A percentile compares a stretch with the other conserved stretches of the same genome.
phyloP scores from a whole-genome alignment of 1,140 invertebrate species.

The Caenorhabditis brenneri region DNA sequence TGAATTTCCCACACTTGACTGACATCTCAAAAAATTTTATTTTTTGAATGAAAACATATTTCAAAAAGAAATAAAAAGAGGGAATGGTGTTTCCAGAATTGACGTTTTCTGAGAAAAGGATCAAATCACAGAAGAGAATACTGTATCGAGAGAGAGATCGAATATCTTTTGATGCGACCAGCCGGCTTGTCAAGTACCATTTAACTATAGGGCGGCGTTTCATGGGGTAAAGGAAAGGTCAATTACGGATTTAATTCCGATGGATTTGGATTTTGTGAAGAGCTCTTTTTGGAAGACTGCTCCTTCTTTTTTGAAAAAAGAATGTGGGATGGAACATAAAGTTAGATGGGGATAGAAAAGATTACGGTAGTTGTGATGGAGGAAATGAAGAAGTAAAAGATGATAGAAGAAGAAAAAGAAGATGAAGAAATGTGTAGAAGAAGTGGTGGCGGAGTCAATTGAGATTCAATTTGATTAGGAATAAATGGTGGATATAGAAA shows the following conservation, averaged over 20 bases:
- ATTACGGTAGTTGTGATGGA: slow-evolving; percentile 10
- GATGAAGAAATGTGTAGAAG: neutral
- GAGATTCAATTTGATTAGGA: slow-evolving; percentile 37
- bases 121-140: neutral
- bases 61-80: no score
- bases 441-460: slow-evolving; percentile 23
- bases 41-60: no score
- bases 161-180: neutral
- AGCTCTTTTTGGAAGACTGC: neutral
- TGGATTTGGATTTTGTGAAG: neutral
- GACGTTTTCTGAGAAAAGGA: neutral
- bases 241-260: slow-evolving; percentile 39
- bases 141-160: neutral
- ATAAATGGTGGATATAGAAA: neutral
- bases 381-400: slow-evolving; percentile 17
- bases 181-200: slow-evolving; percentile 34
- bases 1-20: neutral
- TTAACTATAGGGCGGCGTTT: slow-evolving; percentile 20
- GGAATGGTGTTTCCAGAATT: no score
- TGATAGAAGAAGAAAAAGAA: neutral
- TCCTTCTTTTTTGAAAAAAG: no score
- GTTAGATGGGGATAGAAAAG: neutral
- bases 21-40: no score
- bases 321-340: neutral
- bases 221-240: slow-evolving; percentile 18